Evolutionary conservation across 2,113 vertebrate genomes (phyloP).

Genomic region (Bostrychus sinensis): DNA sequence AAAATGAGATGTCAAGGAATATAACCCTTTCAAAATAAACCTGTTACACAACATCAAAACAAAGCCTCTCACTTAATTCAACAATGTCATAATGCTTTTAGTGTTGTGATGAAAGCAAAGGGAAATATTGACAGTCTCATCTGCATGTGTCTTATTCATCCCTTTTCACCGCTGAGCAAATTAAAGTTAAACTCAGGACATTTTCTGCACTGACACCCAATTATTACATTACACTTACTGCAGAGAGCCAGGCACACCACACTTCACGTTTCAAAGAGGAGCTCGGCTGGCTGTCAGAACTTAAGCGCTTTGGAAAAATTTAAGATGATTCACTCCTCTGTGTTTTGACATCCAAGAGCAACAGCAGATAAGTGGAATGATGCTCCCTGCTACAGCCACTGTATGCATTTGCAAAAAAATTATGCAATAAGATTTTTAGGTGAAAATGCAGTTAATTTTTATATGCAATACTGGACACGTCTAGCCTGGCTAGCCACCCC

Average conservation of each 20-base stretch:
- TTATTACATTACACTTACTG: slow-evolving; percentile 41
- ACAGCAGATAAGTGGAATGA: slow-evolving; percentile 34
- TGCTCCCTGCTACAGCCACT: slow-evolving; percentile 8
- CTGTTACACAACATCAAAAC: neutral
- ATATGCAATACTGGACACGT: no score
- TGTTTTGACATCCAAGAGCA: slow-evolving; percentile 48
- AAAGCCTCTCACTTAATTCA: slow-evolving; percentile 9
- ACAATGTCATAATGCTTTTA: slow-evolving; percentile 23
- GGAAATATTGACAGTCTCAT: slow-evolving; percentile 33
- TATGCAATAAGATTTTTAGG: neutral
- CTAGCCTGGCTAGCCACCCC: no score
- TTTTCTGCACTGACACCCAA: slow-evolving; percentile 44
- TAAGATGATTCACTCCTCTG: slow-evolving; percentile 44
- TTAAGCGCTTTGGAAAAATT: slow-evolving; percentile 37
- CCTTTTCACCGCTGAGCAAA: slow-evolving; percentile 31
- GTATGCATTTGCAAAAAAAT: neutral
- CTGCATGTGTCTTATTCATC: slow-evolving; percentile 47
- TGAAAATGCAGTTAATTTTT: no score
- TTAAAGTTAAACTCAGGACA: slow-evolving; percentile 43
- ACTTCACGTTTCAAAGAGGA: slow-evolving; percentile 49
- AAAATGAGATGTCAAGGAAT: neutral
- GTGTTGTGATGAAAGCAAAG: slow-evolving; percentile 33
- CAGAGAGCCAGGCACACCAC: slow-evolving; percentile 30
- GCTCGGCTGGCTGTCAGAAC: slow-evolving; percentile 43
- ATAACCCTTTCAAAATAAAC: neutral